A percentile compares a stretch with the other conserved stretches of the same genome.
Conservation (phyloP, 2,888 invertebrate genomes). For the Caenorhabditis imperialis region DNA sequence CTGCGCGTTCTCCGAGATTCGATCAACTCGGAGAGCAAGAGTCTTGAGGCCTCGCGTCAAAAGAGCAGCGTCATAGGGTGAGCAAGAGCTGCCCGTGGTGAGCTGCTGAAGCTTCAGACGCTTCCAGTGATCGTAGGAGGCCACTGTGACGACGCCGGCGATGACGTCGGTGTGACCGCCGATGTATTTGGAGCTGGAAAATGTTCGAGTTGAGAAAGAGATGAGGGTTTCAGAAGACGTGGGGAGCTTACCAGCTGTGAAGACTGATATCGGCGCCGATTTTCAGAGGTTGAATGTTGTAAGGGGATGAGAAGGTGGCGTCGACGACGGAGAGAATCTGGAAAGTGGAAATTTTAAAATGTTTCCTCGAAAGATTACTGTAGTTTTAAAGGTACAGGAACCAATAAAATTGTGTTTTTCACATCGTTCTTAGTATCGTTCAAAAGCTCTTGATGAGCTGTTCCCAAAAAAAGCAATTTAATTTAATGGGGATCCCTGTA, state of each 20-base stretch:
- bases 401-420: too few species aligned
- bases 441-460: too few species aligned
- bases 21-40: constrained; percentile 61
- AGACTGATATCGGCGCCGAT: constrained; percentile 78
- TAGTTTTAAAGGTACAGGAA: too few species aligned
- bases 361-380: too few species aligned
- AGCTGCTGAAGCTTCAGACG: constrained; percentile 63
- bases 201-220: too few species aligned
- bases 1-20: constrained; percentile 60
- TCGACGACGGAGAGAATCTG: constrained; percentile 77
- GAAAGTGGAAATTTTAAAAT: constrained; percentile 10
- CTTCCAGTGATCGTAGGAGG: constrained; percentile 58
- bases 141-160: constrained; percentile 76
- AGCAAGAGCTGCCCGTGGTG: constrained; percentile 59
- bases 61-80: constrained; percentile 63
- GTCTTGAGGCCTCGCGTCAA: constrained; percentile 68
- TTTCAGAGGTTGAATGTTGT: constrained; percentile 77
- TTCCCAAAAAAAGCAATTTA: too few species aligned
- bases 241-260: constrained; percentile 77
- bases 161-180: constrained; percentile 79
- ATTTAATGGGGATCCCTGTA: too few species aligned
- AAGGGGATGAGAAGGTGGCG: constrained; percentile 79
- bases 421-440: too few species aligned
- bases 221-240: too few species aligned
- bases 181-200: constrained; percentile 79